Evolutionary conservation across 2,797 vertebrate genomes (phyloP), one percentile per base, ranked within the genome.

Genomic region (Luscinia megarhynchos): DNA sequence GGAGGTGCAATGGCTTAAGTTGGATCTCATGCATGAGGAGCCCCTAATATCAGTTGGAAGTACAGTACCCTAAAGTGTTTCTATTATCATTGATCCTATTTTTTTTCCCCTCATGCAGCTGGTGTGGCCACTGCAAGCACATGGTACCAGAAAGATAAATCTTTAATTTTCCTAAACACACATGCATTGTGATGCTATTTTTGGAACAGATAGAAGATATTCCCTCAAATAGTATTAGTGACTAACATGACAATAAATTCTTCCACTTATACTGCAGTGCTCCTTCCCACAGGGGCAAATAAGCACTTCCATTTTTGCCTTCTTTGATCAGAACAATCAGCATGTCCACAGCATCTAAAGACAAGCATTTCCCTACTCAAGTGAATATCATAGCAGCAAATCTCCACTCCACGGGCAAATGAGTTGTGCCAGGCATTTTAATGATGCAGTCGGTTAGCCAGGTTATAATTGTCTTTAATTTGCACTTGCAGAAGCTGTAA

Each of bases 391-490:
- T 24, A 90, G 91, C 61, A 58, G 58, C 63, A 77, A 63, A 84
- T 84, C 64, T 82, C 86, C n/a, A 32, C 64, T 86, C 51, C 50
- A 46, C 1, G 45, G 58, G 76, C 51, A 89, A 81, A 87, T 29
- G 34, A 73, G 40, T 72, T 94, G 67, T 93, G 76, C 76, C 81
- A 88, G 26, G 89, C 70, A 91, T 96, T 95, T 94, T 87, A 95
- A 96, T 77, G 73, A 94, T 13, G 23, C 91, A 50, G 30, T 75
- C 89, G 81, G 85, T 89, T 93, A 95, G 70, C 67, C 81, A 84
- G 94, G 82, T 93, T 95, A 59, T 95, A 95, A 96, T 94, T 95
- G 89, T 74, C 94, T 94, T 96, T 94, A 96, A 95, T 96, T 95
- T 88, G 74, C 54, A 46, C 86, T 95, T 94, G 61, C 79, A 94